A percentile compares a stretch with the other conserved stretches of the same genome.
These are phyloP conservation scores for Podargus strigoides DNA, from an alignment of 2,797 vertebrate genomes.

Conservation along the genomic window DNA sequence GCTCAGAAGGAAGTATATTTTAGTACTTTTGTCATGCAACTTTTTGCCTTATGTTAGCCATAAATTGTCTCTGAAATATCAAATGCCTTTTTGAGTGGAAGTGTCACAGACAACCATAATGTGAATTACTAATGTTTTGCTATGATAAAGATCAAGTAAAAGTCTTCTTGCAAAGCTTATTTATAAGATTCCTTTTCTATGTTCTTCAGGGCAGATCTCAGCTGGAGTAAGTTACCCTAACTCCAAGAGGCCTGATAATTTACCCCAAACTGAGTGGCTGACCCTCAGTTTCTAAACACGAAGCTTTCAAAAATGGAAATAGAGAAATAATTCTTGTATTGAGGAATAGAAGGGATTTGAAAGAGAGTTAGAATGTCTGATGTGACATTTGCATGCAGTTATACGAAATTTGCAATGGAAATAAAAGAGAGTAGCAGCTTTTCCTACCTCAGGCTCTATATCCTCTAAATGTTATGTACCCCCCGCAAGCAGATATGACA, in stretches of 20 bases:
- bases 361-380: not conserved
- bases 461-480: not conserved
- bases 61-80: slow-evolving; percentile 6
- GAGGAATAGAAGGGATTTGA: not conserved
- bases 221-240: not conserved
- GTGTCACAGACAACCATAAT: not conserved
- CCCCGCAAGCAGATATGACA: not conserved
- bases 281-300: not conserved
- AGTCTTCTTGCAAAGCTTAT: not conserved
- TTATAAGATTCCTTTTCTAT: not conserved
- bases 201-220: not conserved
- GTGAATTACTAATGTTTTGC: not conserved
- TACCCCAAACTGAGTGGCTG: not conserved
- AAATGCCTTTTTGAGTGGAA: not conserved
- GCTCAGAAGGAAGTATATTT: not conserved
- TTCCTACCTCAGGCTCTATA: not conserved
- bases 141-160: not conserved
- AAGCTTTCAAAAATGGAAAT: not conserved
- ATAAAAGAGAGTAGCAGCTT: not conserved
- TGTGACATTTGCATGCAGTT: not conserved
- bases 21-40: not conserved
- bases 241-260: not conserved
- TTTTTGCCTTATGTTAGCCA: not conserved
- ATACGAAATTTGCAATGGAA: slow-evolving; percentile 20
- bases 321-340: not conserved